Conservation (phyloP, 2,888 invertebrate species). For the Coronaproctus castanopsis region DNA sequence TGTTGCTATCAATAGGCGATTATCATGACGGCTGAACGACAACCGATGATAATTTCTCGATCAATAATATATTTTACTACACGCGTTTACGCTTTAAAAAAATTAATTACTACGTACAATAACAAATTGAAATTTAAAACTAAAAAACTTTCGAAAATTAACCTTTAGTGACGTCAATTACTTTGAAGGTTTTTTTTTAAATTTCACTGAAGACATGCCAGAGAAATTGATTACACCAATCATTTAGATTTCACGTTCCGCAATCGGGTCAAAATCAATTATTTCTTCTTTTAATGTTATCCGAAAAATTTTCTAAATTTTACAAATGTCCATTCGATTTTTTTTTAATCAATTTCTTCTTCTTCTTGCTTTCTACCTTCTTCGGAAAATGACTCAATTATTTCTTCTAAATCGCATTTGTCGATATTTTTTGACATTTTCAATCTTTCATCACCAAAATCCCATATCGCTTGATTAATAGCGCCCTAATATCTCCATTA, state of each 20-base stretch:
- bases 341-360: neutral
- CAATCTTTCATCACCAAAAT: neutral
- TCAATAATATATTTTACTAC: neutral
- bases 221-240: neutral
- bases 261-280: neutral
- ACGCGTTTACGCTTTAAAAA: neutral
- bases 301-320: neutral
- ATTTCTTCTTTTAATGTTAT: neutral
- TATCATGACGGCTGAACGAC: neutral
- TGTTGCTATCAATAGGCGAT: neutral
- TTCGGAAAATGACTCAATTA: neutral
- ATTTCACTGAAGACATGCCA: neutral
- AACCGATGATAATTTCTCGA: neutral
- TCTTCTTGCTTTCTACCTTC: neutral
- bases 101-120: neutral
- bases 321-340: neutral
- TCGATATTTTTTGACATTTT: neutral
- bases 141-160: too few species aligned
- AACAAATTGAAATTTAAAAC: neutral
- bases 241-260: neutral
- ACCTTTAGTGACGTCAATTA: too few species aligned
- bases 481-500: neutral
- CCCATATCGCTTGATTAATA: neutral
- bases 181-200: neutral
- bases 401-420: neutral